Evolutionary conservation across 2,113 vertebrate genomes (phyloP).

Genomic region (Saccopteryx leptura): DNA sequence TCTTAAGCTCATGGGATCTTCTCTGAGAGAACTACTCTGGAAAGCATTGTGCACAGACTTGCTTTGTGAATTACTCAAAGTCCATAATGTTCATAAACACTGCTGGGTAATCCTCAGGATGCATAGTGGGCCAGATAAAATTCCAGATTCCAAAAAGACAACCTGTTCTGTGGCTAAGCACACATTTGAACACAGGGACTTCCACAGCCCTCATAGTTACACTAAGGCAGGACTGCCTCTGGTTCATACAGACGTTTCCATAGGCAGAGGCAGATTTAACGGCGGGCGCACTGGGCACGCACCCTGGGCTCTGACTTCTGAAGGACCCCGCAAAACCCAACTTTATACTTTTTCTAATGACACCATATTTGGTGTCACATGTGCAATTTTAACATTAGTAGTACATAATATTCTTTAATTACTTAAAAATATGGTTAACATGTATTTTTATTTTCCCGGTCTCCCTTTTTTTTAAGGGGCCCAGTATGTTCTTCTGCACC

Average conservation of each 20-base stretch:
- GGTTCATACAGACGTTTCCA: neutral
- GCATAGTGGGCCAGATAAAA: neutral
- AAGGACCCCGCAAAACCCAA: too few relatives aligned
- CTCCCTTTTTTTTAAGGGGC: too few relatives aligned
- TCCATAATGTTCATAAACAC: neutral
- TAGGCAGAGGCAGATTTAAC: neutral
- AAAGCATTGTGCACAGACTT: neutral
- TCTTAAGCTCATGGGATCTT: neutral
- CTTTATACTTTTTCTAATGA: too few relatives aligned
- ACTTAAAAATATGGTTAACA: too few relatives aligned
- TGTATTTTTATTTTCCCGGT: too few relatives aligned
- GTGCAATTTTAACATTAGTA: too few relatives aligned
- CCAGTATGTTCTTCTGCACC: too few relatives aligned
- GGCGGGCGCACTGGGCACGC: too few relatives aligned
- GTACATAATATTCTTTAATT: too few relatives aligned
- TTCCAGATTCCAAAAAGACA: conserved; percentile 6
- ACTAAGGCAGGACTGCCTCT: too few relatives aligned
- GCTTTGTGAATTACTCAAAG: neutral
- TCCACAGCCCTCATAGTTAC: neutral
- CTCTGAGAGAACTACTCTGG: neutral
- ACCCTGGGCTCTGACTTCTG: too few relatives aligned
- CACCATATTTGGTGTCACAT: too few relatives aligned
- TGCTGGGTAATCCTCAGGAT: neutral
- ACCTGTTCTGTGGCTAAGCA: neutral
- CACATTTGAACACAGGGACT: neutral